These are phyloP conservation scores for Scylla paramamosain DNA, from an alignment of 1,140 invertebrate genomes.

Conservation along the genomic window DNA sequence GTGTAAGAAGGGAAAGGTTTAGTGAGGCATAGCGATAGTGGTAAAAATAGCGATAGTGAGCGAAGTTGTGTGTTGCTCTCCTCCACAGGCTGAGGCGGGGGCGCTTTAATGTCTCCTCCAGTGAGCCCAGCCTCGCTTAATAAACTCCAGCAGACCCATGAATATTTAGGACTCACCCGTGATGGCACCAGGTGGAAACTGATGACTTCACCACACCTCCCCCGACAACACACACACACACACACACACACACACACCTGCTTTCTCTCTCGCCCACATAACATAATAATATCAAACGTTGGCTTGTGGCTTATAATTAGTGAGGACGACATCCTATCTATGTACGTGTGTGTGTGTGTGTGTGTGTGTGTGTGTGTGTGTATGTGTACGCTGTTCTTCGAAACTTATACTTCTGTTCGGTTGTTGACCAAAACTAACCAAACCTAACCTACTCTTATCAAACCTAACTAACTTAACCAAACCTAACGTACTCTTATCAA, in stretches of 20 bases:
- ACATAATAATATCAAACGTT: not conserved
- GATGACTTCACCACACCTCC: not conserved
- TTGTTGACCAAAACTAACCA: no score
- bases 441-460: no score
- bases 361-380: constrained; percentile 38
- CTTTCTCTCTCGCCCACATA: not conserved
- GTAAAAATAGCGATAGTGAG: no score
- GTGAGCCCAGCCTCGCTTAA: not conserved
- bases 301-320: not conserved
- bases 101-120: not conserved
- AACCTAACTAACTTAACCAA: no score
- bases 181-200: not conserved
- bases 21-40: no score
- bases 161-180: not conserved
- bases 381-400: not conserved
- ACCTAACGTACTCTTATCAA: no score
- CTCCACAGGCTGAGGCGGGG: not conserved
- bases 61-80: not conserved
- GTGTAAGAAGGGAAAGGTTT: no score
- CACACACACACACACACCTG: not conserved
- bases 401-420: no score
- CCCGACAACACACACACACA: not conserved
- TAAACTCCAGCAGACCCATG: not conserved
- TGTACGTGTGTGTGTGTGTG: not conserved
- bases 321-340: not conserved